A percentile compares a stretch with the other conserved stretches of the same genome.
phyloP scores from a whole-genome alignment of 2,113 vertebrate species.

The Peromyscus californicus region DNA sequence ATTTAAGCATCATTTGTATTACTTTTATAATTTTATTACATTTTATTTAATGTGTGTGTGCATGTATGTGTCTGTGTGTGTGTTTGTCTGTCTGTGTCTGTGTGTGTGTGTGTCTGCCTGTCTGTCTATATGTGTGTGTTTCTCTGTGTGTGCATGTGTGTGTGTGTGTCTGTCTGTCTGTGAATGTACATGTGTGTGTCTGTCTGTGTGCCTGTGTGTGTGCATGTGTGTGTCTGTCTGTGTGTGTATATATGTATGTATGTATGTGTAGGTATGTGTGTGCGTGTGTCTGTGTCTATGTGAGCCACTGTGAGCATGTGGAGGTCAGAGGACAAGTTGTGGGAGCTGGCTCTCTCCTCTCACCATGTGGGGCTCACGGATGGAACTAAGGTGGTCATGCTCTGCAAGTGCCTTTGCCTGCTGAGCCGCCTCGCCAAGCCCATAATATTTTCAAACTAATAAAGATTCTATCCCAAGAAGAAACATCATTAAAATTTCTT shows the following conservation, averaged over 20 bases:
- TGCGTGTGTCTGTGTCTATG: not conserved
- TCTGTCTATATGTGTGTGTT: not conserved
- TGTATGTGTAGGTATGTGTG: no score
- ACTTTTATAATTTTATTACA: not conserved
- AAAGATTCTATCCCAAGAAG: not conserved
- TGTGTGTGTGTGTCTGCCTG: not conserved
- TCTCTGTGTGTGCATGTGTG: not conserved
- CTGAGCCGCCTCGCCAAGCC: not conserved
- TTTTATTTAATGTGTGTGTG: not conserved
- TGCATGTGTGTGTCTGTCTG: rapidly evolving
- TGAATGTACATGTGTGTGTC: not conserved
- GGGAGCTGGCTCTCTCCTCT: not conserved
- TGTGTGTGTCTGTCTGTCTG: no score
- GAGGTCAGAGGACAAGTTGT: not conserved
- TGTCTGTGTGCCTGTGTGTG: not conserved
- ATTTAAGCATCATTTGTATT: not conserved
- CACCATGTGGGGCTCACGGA: not conserved
- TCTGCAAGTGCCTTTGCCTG: not conserved
- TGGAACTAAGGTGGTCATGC: no score
- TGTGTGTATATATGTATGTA: not conserved
- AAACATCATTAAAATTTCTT: not conserved
- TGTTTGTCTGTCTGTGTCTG: not conserved
- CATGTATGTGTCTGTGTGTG: not conserved
- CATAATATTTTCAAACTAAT: not conserved
- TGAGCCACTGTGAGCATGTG: not conserved